These are phyloP conservation scores for Pterostichus madidus DNA, from an alignment of 2,888 invertebrate species.

Conservation along the genomic window DNA sequence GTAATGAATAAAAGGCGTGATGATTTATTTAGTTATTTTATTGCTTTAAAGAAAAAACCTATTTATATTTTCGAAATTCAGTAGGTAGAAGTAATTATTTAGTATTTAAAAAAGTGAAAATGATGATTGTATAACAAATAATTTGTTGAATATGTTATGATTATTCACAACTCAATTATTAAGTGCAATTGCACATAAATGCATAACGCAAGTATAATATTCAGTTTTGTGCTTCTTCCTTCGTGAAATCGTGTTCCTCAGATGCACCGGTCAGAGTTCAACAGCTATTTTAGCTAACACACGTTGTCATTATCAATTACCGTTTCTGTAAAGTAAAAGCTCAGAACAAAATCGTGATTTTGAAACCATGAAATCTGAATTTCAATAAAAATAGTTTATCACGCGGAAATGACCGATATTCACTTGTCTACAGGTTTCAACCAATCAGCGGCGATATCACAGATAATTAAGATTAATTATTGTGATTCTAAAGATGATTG, in stretches of 20 bases:
- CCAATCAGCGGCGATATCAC: neutral
- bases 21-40: no score
- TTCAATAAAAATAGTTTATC: neutral
- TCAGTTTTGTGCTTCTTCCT: neutral
- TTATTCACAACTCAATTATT: neutral
- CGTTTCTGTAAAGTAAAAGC: neutral
- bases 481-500: neutral
- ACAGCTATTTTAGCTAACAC: neutral
- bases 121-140: neutral
- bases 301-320: constrained; percentile 5
- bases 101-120: no score
- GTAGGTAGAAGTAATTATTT: no score
- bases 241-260: neutral
- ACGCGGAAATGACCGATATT: constrained; percentile 11
- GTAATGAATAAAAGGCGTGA: no score
- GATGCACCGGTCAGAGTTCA: neutral
- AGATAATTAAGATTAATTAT: neutral
- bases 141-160: neutral
- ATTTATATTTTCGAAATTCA: no score
- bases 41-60: no score
- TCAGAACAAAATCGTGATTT: neutral
- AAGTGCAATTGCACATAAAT: neutral
- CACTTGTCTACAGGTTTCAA: neutral
- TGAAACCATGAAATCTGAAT: neutral
- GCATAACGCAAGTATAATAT: neutral